Evolutionary conservation across 2,888 invertebrate genomes (phyloP), one percentile per base, ranked within the genome.

Genomic region (Isoperla grammatica): DNA sequence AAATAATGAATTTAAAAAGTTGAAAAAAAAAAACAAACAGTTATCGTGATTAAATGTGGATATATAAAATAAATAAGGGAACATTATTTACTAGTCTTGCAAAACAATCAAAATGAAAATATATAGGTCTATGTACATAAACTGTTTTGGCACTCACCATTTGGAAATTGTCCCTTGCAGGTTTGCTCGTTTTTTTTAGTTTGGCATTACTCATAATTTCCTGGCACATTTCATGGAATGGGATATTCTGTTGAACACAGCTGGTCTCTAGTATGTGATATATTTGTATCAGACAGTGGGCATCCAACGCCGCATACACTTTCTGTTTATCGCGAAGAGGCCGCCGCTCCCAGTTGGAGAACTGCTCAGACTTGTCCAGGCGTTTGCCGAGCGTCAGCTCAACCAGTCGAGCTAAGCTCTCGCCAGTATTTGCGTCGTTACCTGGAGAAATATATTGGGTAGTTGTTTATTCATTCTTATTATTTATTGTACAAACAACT

Each of bases 301-400:
- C 93, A 79, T 96, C 95, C 56, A 93, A 74, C 35, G 94, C 93
- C 62, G 93, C 93, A 78, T 94, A 94, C 45, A 78, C 73, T 61
- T 91, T 81, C 77, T 95, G 94, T 62, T 85, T 85, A 43, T 80
- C 77, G 50, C 92, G 76, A 56, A 95, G 71, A 9, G 94, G 94
- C 65, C 94, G 79, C 66, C 86, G 81, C 69, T 91, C 89, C 94
- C 94, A 95, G 73, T 94, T 91, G 0, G 92, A 92, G 75, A 91
- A 90, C 70, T 93, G 93, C 75, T 94, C 90, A n/a, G 85, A 83
- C 74, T 95, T 95, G 73, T 90, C 84, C 43, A 95, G 74, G 46
- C 86, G 84, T 57, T 81, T 76, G 5, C 91, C 91, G 69, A 91
- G 81, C 71, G 90, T 89, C 42, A 84, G 76, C 69, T 87, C 82